Evolutionary conservation across 2,797 vertebrate genomes (phyloP).

Genomic region (Acomys russatus): DNA sequence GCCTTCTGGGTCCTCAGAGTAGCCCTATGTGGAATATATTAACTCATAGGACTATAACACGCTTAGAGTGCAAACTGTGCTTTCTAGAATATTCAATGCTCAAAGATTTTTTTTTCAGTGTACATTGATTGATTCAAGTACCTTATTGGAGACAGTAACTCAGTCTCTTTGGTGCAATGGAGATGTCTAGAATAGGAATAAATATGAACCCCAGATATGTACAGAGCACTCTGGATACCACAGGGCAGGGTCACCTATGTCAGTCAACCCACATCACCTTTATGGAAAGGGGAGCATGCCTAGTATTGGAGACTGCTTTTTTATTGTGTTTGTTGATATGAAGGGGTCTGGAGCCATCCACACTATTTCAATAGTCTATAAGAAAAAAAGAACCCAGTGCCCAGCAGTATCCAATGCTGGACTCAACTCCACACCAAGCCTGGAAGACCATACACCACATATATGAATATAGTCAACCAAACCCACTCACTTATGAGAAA

Average conservation of each 20-base stretch:
- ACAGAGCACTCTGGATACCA: neutral
- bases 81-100: conserved; percentile 28
- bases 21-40: neutral
- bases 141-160: neutral
- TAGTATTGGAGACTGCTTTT: neutral
- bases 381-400: neutral
- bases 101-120: neutral
- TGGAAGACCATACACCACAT: neutral
- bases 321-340: conserved; percentile 2
- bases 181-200: neutral
- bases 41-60: neutral
- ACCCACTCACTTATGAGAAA: neutral
- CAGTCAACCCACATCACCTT: neutral
- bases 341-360: neutral
- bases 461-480: neutral
- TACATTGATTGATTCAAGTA: neutral
- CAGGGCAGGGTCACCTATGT: neutral
- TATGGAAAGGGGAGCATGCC: neutral
- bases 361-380: neutral
- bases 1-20: neutral
- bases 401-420: no score
- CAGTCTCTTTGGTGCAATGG: neutral
- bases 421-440: neutral
- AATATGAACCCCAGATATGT: neutral
- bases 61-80: neutral